phyloP scores from a whole-genome alignment of 1,140 invertebrate genomes.

The Cydia splendana region DNA sequence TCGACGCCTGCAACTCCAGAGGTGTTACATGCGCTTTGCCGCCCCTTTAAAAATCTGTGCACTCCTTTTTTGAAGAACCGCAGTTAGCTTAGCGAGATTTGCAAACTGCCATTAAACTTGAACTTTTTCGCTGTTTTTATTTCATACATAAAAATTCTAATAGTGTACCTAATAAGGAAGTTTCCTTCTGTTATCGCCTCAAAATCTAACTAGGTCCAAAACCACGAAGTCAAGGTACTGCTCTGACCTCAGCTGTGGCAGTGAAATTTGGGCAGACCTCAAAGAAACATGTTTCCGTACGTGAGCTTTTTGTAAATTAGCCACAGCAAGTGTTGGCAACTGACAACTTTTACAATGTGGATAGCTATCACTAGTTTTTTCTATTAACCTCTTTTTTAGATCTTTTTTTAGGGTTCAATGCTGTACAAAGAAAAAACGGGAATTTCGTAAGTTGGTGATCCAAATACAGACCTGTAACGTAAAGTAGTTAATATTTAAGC shows the following conservation, averaged over 20 bases:
- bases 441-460: too few species aligned
- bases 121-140: not conserved
- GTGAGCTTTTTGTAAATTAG: not conserved
- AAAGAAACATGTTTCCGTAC: constrained; percentile 7
- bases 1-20: too few species aligned
- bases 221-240: not conserved
- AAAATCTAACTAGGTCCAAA: too few species aligned
- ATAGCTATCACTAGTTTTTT: not conserved
- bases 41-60: too few species aligned
- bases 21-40: too few species aligned
- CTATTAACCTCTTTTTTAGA: not conserved
- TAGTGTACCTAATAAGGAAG: not conserved
- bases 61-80: too few species aligned
- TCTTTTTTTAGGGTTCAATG: not conserved
- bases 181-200: not conserved
- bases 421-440: too few species aligned
- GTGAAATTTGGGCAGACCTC: not conserved
- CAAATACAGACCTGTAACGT: too few species aligned
- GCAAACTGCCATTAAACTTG: too few species aligned
- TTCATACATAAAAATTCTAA: not conserved
- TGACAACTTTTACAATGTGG: not conserved
- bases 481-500: too few species aligned
- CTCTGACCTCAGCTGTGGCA: constrained; percentile 4
- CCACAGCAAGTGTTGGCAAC: not conserved
- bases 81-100: too few species aligned